phyloP scores from a whole-genome alignment of 37 sponge, comb jelly and placozoan species.

The Ephydatia muelleri region DNA sequence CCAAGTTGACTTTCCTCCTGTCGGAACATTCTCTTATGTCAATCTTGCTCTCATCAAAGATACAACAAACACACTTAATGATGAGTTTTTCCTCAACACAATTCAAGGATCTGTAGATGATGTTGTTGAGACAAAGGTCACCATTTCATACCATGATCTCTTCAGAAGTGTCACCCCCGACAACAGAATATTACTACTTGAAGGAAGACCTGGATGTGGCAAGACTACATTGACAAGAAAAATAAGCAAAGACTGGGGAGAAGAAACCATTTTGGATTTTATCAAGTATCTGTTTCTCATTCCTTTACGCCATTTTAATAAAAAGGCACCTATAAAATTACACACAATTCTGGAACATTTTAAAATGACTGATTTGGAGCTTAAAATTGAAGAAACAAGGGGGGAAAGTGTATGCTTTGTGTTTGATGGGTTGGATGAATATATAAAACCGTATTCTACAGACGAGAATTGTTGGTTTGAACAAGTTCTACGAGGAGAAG shows the following conservation, averaged over 20 bases:
- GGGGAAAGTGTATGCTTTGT: constrained; percentile 46
- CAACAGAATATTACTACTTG: constrained; percentile 6
- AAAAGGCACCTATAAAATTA: not conserved
- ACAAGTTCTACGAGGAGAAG: constrained; percentile 13
- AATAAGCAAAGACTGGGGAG: constrained; percentile 48
- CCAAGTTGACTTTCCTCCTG: too few relatives aligned
- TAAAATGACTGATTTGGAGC: too few relatives aligned
- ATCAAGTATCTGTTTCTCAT: constrained; percentile 21
- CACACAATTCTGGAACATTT: too few relatives aligned
- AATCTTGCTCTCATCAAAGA: too few relatives aligned
- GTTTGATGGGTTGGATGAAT: constrained; percentile 67
- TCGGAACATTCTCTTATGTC: too few relatives aligned
- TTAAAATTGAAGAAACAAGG: not conserved
- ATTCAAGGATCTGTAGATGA: too few relatives aligned
- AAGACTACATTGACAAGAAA: constrained; percentile 46
- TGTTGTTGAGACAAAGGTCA: too few relatives aligned
- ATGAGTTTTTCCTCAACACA: too few relatives aligned
- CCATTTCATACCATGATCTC: too few relatives aligned
- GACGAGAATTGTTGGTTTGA: too few relatives aligned
- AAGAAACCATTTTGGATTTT: constrained; percentile 13
- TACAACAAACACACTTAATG: too few relatives aligned
- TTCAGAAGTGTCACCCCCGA: not conserved
- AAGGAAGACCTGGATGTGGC: constrained; percentile 42
- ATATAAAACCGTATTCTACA: not conserved
- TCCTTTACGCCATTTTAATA: constrained; percentile 26